These are phyloP conservation scores for Erpobdella octoculata DNA, from an alignment of 2,888 invertebrate species.

Conservation along the genomic window DNA sequence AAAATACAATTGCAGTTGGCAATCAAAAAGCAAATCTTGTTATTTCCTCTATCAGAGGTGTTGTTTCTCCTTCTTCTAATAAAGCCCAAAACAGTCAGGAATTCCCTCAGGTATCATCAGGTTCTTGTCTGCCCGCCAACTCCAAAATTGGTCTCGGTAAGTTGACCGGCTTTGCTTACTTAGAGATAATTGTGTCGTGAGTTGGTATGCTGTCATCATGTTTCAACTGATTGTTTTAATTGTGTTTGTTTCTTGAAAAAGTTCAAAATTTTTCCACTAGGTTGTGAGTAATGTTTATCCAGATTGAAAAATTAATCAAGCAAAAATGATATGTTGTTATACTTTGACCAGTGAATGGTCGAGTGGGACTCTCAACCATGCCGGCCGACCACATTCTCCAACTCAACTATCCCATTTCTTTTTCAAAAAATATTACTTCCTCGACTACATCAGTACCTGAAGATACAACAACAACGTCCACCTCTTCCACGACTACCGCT, in stretches of 20 bases:
- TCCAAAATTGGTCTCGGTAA: not conserved
- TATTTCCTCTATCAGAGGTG: not conserved
- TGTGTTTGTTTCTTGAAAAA: not conserved
- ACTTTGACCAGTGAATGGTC: not conserved
- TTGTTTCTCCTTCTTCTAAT: not conserved
- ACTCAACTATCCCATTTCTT: conserved; percentile 47
- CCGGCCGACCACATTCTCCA: conserved; percentile 48
- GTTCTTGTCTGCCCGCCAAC: not conserved
- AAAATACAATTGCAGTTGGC: not conserved
- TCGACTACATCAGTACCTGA: not conserved
- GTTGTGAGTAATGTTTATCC: not conserved
- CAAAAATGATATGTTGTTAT: not conserved
- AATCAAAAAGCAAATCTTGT: not conserved
- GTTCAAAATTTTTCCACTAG: no score
- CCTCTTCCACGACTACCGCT: not conserved
- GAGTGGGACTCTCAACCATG: conserved; percentile 45
- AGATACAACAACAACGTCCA: not conserved
- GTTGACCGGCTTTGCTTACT: not conserved
- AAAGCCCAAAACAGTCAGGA: not conserved
- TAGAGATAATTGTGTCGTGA: not conserved
- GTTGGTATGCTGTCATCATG: not conserved
- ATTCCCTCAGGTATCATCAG: not conserved
- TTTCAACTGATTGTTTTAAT: not conserved
- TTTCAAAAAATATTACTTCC: no score
- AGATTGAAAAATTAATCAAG: not conserved